These are phyloP conservation scores for Lycopodina hypogea DNA, from an alignment of 37 sponge, comb jelly and placozoan genomes.

Conservation along the genomic window DNA sequence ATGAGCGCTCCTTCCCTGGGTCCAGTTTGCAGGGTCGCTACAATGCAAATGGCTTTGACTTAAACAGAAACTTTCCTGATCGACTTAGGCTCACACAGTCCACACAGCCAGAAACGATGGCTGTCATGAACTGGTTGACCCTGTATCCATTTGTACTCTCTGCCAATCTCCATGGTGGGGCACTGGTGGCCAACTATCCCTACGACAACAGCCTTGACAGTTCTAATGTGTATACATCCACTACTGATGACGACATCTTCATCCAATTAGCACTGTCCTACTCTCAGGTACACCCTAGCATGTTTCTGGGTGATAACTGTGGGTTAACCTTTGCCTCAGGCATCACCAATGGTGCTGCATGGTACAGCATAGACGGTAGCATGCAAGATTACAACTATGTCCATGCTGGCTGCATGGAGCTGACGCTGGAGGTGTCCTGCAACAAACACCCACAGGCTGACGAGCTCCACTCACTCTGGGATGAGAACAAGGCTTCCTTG, in stretches of 20 bases:
- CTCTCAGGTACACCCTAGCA: conserved; percentile 68
- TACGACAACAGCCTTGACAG: conserved; percentile 71
- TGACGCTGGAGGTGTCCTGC: conserved; percentile 91
- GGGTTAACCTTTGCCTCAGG: conserved; percentile 59
- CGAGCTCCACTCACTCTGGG: conserved; percentile 70
- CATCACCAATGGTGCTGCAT: conserved; percentile 94
- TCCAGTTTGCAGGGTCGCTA: conserved; percentile 51
- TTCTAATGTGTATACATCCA: conserved; percentile 18
- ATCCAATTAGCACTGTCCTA: conserved; percentile 63
- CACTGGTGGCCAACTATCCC: conserved; percentile 95
- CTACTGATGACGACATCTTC: conserved; percentile 87
- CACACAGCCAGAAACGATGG: conserved; percentile 76
- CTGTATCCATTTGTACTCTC: conserved; percentile 87
- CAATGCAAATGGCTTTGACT: conserved; percentile 79
- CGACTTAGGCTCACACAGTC: conserved; percentile 23
- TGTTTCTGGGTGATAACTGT: conserved; percentile 62
- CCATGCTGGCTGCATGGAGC: conserved; percentile 82
- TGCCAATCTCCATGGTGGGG: conserved; percentile 97
- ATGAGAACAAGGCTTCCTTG: conserved; percentile 66
- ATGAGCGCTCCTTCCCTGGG: conserved; percentile 38
- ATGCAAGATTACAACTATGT: conserved; percentile 98
- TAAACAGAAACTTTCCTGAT: conserved; percentile 94
- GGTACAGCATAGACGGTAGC: conserved; percentile 91
- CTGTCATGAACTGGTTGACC: conserved; percentile 83
- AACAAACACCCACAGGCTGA: conserved; percentile 74